Percentiles rank a stretch among this genome's conserved stretches.
Conservation (phyloP, 2,888 invertebrate species). For the Acanthopleura granulata region DNA sequence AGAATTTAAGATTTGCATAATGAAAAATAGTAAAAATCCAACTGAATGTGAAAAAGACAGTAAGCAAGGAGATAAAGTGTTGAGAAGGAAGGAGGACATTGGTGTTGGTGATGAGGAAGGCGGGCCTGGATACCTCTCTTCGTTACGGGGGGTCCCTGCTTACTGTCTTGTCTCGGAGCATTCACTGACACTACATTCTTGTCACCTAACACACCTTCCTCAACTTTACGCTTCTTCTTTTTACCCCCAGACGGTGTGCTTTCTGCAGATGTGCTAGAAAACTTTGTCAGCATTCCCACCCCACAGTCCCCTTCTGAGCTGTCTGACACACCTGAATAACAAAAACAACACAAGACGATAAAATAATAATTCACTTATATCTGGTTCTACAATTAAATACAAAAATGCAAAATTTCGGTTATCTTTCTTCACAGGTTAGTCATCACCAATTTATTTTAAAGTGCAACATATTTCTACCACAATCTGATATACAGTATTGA, state of each 20-base stretch:
- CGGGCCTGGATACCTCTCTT: slow-evolving; percentile 2
- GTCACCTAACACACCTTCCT: slow-evolving; percentile 27
- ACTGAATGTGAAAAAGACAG: slow-evolving; percentile 14
- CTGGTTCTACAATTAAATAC: no score
- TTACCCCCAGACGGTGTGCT: slow-evolving; percentile 28
- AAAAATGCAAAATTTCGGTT: no score
- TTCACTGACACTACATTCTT: neutral
- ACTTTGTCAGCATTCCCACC: slow-evolving; percentile 51
- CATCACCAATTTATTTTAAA: no score
- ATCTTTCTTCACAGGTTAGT: no score
- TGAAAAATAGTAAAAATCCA: neutral
- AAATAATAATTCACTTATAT: no score
- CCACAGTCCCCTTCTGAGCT: slow-evolving; percentile 28
- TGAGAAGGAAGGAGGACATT: no score
- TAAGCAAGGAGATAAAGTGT: slow-evolving; percentile 16
- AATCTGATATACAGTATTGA: no score
- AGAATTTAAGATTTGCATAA: neutral
- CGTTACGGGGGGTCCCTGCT: neutral
- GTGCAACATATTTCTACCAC: no score
- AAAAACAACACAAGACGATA: neutral
- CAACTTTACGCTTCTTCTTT: slow-evolving; percentile 36
- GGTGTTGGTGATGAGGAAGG: no score
- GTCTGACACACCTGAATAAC: neutral
- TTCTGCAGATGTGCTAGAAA: slow-evolving; percentile 34
- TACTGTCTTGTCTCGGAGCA: neutral